Conservation (phyloP, 2,888 invertebrate species). For the Tricholauxania praeusta region DNA sequence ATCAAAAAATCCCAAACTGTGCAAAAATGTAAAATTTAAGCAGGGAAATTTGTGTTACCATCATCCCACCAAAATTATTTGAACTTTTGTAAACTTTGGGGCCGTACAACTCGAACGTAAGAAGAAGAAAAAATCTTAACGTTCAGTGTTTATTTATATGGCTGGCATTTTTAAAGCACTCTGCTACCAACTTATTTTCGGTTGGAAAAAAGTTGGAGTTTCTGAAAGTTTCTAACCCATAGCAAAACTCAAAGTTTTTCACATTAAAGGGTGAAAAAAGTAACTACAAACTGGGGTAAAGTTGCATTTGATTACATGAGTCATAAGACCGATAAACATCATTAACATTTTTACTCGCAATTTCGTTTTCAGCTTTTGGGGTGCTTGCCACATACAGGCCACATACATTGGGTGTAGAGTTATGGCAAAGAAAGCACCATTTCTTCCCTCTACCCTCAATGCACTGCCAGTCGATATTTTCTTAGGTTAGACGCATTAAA, state of each 20-base stretch:
- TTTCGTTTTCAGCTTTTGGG: not conserved
- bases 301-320: not conserved
- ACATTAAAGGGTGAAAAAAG: not conserved
- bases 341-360: not conserved
- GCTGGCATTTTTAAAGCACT: not conserved
- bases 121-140: too few species aligned
- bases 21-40: not conserved
- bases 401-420: too few species aligned
- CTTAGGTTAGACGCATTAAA: too few species aligned
- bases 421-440: too few species aligned
- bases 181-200: not conserved
- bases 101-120: not conserved
- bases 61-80: not conserved
- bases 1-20: not conserved
- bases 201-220: not conserved
- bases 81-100: slow-evolving; percentile 8
- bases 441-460: too few species aligned
- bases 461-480: too few species aligned
- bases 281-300: not conserved
- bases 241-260: not conserved
- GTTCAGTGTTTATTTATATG: slow-evolving; percentile 3
- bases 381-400: not conserved
- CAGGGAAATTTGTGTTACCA: not conserved
- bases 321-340: slow-evolving; percentile 4
- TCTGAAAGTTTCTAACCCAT: too few species aligned